Percentiles rank a stretch among this genome's conserved stretches.
These are phyloP conservation scores for Enteromius trimaculatus DNA, from an alignment of 2,797 vertebrate genomes.

Conservation along the genomic window DNA sequence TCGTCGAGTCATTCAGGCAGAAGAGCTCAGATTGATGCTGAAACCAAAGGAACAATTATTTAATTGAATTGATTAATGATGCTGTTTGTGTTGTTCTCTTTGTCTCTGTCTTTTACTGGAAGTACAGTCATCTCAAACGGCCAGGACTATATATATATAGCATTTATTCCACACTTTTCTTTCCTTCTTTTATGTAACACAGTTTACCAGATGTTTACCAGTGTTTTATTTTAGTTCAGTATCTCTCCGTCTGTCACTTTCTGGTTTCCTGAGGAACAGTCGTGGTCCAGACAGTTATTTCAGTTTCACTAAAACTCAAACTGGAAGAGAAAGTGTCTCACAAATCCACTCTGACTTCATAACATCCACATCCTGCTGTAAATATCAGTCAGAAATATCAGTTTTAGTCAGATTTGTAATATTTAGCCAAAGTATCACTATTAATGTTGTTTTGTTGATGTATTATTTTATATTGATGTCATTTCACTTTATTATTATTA, in stretches of 20 bases:
- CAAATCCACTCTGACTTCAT: slow-evolving; percentile 10
- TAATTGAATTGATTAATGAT: not conserved
- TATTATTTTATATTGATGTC: slow-evolving; percentile 2
- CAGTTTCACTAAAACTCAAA: slow-evolving; percentile 21
- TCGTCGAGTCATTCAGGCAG: not conserved
- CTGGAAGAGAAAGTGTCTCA: not conserved
- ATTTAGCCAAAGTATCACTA: slow-evolving; percentile 22
- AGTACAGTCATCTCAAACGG: not conserved
- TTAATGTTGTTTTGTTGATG: slow-evolving; percentile 35
- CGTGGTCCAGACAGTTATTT: slow-evolving; percentile 37
- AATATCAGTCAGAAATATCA: slow-evolving; percentile 14
- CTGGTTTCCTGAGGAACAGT: slow-evolving; percentile 26
- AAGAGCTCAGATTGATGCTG: not conserved
- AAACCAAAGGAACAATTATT: slow-evolving; percentile 26
- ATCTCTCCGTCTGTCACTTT: slow-evolving; percentile 24
- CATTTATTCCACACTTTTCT: not conserved
- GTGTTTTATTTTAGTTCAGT: slow-evolving; percentile 20
- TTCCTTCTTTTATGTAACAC: not conserved
- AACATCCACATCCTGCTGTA: slow-evolving; percentile 6
- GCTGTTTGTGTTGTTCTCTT: not conserved
- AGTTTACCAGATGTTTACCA: slow-evolving; percentile 28
- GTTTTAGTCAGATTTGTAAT: slow-evolving; percentile 12
- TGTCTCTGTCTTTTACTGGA: not conserved
- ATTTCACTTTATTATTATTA: slow-evolving; percentile 36
- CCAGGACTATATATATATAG: not conserved